A percentile compares a stretch with the other conserved stretches of the same genome.
Evolutionary conservation across 2,797 vertebrate species (phyloP).

Genomic region (Hemitrygon akajei): DNA sequence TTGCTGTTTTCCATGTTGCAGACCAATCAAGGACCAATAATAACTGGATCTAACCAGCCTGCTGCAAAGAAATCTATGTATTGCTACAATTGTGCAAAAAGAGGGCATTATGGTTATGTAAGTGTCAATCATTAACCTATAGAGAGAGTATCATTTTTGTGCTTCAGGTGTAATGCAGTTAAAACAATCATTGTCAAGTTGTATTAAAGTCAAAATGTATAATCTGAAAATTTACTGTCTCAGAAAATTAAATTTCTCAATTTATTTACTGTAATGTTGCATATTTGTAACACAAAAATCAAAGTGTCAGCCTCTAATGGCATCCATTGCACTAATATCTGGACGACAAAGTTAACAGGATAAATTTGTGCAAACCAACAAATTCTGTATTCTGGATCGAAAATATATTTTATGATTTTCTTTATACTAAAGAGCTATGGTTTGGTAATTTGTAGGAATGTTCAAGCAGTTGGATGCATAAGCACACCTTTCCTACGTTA

Average conservation of each 20-base stretch:
- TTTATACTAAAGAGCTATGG: background rate
- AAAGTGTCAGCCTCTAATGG: background rate
- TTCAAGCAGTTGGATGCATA: conserved; percentile 67
- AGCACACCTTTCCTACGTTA: conserved; percentile 60
- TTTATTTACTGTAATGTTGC: background rate
- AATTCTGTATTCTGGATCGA: background rate
- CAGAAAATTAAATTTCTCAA: background rate
- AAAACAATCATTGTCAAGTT: background rate
- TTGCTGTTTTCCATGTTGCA: conserved; percentile 48
- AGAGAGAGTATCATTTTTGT: background rate
- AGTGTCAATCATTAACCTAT: conserved; percentile 46
- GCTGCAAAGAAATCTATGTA: conserved; percentile 47
- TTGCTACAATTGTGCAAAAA: conserved; percentile 64
- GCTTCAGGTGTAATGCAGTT: background rate
- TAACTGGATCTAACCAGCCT: conserved; percentile 40
- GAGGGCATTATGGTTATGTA: conserved; percentile 63
- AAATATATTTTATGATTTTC: background rate
- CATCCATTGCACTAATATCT: background rate
- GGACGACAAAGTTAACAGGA: too few relatives aligned
- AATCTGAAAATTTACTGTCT: background rate
- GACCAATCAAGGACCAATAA: conserved; percentile 60
- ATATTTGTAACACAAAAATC: background rate
- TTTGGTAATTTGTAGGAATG: conserved; percentile 67
- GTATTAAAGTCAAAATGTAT: background rate
- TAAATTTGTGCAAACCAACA: background rate